Evolutionary conservation across 2,888 invertebrate genomes (phyloP).

Genomic region (Calameuta idolon): DNA sequence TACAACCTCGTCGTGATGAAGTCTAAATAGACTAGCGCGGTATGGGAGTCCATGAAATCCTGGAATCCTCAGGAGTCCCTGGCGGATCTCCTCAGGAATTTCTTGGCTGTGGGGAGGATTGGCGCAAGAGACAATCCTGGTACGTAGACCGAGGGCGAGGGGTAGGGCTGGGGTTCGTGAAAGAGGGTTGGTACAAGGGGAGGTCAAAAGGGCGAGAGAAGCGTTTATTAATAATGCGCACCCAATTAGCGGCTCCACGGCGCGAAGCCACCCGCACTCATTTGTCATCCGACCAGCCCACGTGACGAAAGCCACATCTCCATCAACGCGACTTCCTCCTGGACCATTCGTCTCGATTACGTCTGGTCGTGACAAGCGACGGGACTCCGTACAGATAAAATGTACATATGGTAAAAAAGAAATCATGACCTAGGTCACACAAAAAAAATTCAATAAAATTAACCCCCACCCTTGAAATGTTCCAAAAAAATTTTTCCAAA

Average conservation of each 20-base stretch:
- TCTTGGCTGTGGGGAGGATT: neutral
- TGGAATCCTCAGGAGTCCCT: constrained; percentile 32
- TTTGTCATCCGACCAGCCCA: constrained; percentile 41
- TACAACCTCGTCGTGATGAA: neutral
- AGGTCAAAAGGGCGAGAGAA: constrained; percentile 16
- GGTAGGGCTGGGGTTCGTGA: neutral
- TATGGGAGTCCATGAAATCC: constrained; percentile 28
- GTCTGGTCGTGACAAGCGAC: constrained; percentile 26
- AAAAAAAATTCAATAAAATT: neutral
- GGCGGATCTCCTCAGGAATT: constrained; percentile 22
- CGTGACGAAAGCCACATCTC: constrained; percentile 43
- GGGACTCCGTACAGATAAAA: neutral
- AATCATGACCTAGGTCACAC: neutral
- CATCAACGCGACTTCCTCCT: constrained; percentile 34
- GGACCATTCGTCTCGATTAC: constrained; percentile 22
- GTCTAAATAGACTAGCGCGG: neutral
- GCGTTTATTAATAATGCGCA: constrained; percentile 51
- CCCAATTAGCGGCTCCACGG: constrained; percentile 45
- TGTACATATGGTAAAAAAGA: neutral
- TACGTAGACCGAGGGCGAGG: neutral
- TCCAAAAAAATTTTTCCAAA: rapidly evolving
- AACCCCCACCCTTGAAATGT: rapidly evolving
- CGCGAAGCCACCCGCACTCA: constrained; percentile 33
- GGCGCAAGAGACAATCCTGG: neutral
- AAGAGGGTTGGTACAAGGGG: neutral